phyloP scores from a whole-genome alignment of 1,140 invertebrate species.

The Plectus sambesii region DNA sequence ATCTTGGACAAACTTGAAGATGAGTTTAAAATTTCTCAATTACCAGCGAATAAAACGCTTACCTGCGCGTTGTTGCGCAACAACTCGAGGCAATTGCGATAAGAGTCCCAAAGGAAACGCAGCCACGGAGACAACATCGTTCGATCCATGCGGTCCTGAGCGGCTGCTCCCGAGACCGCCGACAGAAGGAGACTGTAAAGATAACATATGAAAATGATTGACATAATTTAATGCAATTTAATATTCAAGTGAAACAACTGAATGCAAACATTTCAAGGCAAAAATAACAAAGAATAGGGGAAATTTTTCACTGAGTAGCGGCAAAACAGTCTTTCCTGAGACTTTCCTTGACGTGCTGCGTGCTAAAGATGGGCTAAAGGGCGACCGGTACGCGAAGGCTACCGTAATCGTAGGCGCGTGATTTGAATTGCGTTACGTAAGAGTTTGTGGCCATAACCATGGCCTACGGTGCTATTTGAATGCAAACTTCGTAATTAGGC shows the following conservation, averaged over 20 bases:
- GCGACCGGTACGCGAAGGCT: too few species aligned
- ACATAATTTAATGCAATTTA: constrained; percentile 13
- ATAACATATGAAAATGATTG: constrained; percentile 42
- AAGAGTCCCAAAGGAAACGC: constrained; percentile 99
- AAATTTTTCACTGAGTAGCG: too few species aligned
- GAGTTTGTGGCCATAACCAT: too few species aligned
- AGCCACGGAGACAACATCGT: constrained; percentile 96
- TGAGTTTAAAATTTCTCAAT: constrained; percentile 84
- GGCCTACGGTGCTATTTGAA: too few species aligned
- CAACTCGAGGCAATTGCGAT: constrained; percentile 92
- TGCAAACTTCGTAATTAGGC: too few species aligned
- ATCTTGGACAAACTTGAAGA: not conserved
- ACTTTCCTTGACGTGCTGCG: too few species aligned
- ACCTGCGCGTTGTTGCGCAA: constrained; percentile 77
- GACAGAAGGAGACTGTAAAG: constrained; percentile 54
- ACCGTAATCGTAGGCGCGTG: too few species aligned
- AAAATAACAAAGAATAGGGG: too few species aligned
- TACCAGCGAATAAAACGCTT: constrained; percentile 82
- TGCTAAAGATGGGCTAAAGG: too few species aligned
- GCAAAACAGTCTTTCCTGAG: too few species aligned
- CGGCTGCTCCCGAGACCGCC: constrained; percentile 92
- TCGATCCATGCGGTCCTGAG: constrained; percentile 85
- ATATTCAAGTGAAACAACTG: constrained; percentile 13
- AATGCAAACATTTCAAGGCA: constrained; percentile 7
- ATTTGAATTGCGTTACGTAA: too few species aligned